A percentile compares a stretch with the other conserved stretches of the same genome.
phyloP scores from a whole-genome alignment of 2,113 vertebrate species.

The Electrona antarctica region DNA sequence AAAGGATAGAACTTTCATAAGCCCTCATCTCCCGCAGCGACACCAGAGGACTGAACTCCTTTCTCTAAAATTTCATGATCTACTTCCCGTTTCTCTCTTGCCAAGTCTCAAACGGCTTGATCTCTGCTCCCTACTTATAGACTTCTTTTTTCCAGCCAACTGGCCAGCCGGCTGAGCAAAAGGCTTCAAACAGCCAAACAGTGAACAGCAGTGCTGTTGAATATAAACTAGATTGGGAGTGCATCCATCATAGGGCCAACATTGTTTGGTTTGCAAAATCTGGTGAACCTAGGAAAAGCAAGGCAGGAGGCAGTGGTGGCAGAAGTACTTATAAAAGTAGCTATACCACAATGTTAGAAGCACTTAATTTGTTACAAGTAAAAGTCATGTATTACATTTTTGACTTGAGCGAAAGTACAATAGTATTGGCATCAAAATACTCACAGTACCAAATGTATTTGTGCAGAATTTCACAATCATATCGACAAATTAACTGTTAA shows the following conservation, averaged over 20 bases:
- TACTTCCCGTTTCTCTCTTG: background rate
- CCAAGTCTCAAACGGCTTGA: slow-evolving; percentile 24
- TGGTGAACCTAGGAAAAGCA: slow-evolving; percentile 1
- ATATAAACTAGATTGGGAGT: slow-evolving; percentile 43
- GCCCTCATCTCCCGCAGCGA: too few relatives aligned
- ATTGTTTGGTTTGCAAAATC: slow-evolving; percentile 35
- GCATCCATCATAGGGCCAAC: slow-evolving; percentile 42
- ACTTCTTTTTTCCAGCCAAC: slow-evolving; percentile 42
- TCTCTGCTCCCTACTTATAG: slow-evolving; percentile 34
- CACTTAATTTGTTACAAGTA: too few relatives aligned
- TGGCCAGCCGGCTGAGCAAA: slow-evolving; percentile 34
- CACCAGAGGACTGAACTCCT: too few relatives aligned
- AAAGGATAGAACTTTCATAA: too few relatives aligned
- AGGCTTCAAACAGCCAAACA: slow-evolving; percentile 41
- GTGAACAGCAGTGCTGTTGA: slow-evolving; percentile 32
- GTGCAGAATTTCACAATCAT: too few relatives aligned
- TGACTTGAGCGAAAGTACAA: too few relatives aligned
- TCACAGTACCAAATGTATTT: too few relatives aligned
- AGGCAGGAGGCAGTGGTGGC: background rate
- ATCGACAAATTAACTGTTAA: too few relatives aligned
- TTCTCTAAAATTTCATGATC: slow-evolving; percentile 10
- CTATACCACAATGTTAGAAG: too few relatives aligned
- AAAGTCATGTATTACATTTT: too few relatives aligned
- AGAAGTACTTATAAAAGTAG: too few relatives aligned
- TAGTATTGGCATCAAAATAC: too few relatives aligned